These are phyloP conservation scores for Drosophila parabipectinata DNA, from an alignment of 1,140 invertebrate genomes.

Conservation along the genomic window DNA sequence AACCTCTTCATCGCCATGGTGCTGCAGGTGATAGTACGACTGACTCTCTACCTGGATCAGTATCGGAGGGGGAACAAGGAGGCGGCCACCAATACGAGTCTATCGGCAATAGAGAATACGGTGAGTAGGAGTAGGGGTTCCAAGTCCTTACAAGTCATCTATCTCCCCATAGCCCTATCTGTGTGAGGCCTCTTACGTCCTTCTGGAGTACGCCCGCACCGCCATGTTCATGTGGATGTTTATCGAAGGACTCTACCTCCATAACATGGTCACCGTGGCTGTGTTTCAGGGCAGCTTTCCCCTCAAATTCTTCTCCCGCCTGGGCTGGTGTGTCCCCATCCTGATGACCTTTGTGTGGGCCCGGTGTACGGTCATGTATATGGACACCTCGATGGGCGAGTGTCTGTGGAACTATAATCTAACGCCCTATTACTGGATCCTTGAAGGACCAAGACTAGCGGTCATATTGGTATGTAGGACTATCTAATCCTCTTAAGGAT, in stretches of 20 bases:
- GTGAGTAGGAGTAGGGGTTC: conserved; percentile 84
- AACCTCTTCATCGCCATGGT: conserved; percentile 94
- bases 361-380: conserved; percentile 86
- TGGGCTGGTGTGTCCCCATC: conserved; percentile 93
- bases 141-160: too few relatives aligned
- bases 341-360: conserved; percentile 90
- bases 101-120: conserved; percentile 90
- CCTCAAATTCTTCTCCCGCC: conserved; percentile 88
- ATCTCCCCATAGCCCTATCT: conserved; percentile 85
- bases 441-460: conserved; percentile 91
- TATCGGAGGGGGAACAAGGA: conserved; percentile 84
- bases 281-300: conserved; percentile 91
- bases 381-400: conserved; percentile 82
- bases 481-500: not conserved
- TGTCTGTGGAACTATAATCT: conserved; percentile 95
- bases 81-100: conserved; percentile 61
- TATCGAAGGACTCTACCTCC: conserved; percentile 94
- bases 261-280: conserved; percentile 93
- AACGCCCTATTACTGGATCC: conserved; percentile 92
- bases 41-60: conserved; percentile 94
- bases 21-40: conserved; percentile 92
- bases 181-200: conserved; percentile 91
- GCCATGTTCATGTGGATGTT: conserved; percentile 98
- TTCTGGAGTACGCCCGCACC: conserved; percentile 94
- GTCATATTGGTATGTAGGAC: conserved; percentile 87